These are phyloP conservation scores for Ophraella communa DNA, from an alignment of 2,888 invertebrate species.

Conservation along the genomic window DNA sequence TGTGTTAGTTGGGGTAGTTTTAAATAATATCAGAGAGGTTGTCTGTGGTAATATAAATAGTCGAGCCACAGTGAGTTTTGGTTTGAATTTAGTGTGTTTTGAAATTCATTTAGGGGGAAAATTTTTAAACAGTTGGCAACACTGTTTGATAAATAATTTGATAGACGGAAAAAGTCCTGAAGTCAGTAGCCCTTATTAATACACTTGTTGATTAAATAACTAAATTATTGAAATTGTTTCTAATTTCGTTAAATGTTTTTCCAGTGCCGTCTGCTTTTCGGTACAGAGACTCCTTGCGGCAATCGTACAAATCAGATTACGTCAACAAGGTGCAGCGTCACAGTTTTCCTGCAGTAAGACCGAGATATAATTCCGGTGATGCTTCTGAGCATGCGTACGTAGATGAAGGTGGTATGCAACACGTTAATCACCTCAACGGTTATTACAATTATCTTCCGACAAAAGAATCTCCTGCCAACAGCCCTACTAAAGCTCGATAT, in stretches of 20 bases:
- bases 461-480: constrained; percentile 62
- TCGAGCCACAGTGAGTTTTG: too few species aligned
- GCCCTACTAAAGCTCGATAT: constrained; percentile 61
- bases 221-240: background rate
- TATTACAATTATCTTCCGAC: constrained; percentile 48
- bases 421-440: constrained; percentile 41
- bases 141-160: too few species aligned
- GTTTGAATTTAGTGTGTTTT: too few species aligned
- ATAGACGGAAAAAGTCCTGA: background rate
- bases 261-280: constrained; percentile 25
- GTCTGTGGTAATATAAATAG: too few species aligned
- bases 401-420: constrained; percentile 42
- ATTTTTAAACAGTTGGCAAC: too few species aligned
- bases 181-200: too few species aligned
- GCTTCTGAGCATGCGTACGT: constrained; percentile 21
- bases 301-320: constrained; percentile 26
- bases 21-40: too few species aligned
- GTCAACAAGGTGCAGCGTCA: constrained; percentile 50
- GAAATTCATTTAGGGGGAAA: too few species aligned
- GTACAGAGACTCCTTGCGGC: constrained; percentile 26
- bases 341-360: constrained; percentile 52
- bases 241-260: constrained; percentile 1
- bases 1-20: too few species aligned
- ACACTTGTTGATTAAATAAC: too few species aligned
- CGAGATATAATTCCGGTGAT: constrained; percentile 37